Percentiles rank a stretch among this genome's conserved stretches.
Evolutionary conservation across 2,113 vertebrate species (phyloP).

Genomic region (Pristiophorus japonicus): DNA sequence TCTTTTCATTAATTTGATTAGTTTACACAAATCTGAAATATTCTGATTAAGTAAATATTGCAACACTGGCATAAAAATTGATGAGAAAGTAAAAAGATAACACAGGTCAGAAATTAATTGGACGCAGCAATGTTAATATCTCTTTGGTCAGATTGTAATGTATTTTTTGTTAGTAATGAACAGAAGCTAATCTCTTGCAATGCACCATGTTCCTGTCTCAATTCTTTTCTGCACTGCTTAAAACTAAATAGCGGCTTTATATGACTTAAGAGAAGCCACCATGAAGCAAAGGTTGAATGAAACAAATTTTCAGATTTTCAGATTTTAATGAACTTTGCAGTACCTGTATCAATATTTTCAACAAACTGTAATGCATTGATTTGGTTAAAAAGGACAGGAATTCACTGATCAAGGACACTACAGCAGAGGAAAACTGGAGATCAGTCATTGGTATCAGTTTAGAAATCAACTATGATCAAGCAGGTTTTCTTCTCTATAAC

Average conservation of each 20-base stretch:
- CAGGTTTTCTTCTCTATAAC: not conserved
- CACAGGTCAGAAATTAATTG: conserved; percentile 41
- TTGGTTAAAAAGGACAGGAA: no score
- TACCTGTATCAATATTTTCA: conserved; percentile 53
- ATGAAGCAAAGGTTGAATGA: conserved; percentile 42
- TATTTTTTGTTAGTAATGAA: conserved; percentile 44
- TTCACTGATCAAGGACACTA: conserved; percentile 40
- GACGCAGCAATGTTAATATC: conserved; percentile 42
- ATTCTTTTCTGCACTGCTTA: conserved; percentile 52
- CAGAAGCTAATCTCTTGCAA: conserved; percentile 48
- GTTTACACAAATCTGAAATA: not conserved
- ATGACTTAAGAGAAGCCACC: conserved; percentile 44
- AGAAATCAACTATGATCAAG: not conserved
- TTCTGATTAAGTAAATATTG: not conserved
- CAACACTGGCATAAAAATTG: not conserved
- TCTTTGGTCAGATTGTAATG: conserved; percentile 49
- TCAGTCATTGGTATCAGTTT: not conserved
- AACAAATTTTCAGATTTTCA: conserved; percentile 51
- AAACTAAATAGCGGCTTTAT: conserved; percentile 58
- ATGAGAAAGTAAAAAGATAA: not conserved
- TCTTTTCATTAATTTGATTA: not conserved
- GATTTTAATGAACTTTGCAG: conserved; percentile 51
- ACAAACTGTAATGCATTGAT: no score
- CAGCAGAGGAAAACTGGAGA: conserved; percentile 14
- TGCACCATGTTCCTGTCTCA: conserved; percentile 48